Evolutionary conservation across 92 coral and sea anemone genomes (phyloP), one percentile per base, ranked within the genome.

Genomic region (Paramuricea clavata): DNA sequence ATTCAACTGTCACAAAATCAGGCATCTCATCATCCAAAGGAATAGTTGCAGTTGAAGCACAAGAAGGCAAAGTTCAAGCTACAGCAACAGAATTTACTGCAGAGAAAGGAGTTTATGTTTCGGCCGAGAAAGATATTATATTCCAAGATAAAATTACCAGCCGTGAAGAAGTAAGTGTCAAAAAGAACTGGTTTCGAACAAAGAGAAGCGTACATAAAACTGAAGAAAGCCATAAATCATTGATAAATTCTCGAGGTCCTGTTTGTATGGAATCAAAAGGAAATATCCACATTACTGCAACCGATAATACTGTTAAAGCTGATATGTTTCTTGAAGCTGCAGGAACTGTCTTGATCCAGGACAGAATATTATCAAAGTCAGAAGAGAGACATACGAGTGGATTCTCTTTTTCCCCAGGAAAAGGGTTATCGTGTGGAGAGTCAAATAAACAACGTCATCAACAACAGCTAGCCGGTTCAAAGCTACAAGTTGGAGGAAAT

Each of bases 121-220:
- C 92, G 69, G 92, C 92, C 16, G 81, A 78, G 57, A 64, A 89
- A 56, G 85, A 78, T 60, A 90, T 89, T 50, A 64, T 78, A 59
- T 77, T 85, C 81, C 78, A 85, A 85, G 92, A 89, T 67, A 85
- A 85, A 61, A 89, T 89, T 27, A 89, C 92, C 28, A 41, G 69
- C 62, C 87, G 89, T 2, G 87, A 78, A 69, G 92, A 89, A 57
- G 89, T 67, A 47, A 85, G 79, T 49, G 89, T 75, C 67, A 70
- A 67, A 27, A 57, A 60, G 28, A 85, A 89, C 61, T 89, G 89
- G 92, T 89, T 89, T 30, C 69, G 76, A 43, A 90, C 0, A 26
- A 80, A 86, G 44, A 90, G 41, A 28, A 72, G 59, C 54, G 47
- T 35, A 52, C 52, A 70, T 44, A 85, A 83, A 90, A 79, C 32